phyloP scores from a whole-genome alignment of 1,140 invertebrate genomes.

The Tribolium castaneum region DNA sequence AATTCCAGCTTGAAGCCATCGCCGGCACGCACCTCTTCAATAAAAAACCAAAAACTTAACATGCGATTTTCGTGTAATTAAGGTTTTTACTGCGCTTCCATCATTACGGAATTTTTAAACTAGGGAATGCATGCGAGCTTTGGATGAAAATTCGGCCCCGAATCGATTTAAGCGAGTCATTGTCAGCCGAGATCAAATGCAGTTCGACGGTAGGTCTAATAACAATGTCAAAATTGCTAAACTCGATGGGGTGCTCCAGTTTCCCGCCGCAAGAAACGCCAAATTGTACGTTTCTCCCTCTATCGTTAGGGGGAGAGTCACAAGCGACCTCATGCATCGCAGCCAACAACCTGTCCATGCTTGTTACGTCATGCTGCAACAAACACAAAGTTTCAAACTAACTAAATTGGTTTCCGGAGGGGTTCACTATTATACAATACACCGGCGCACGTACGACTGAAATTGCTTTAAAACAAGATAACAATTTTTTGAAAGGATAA shows the following conservation, averaged over 20 bases:
- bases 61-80: conserved; percentile 7
- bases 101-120: neutral
- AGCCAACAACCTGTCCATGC: conserved; percentile 38
- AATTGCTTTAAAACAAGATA: conserved; percentile 35
- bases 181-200: conserved; percentile 10
- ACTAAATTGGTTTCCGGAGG: conserved; percentile 37
- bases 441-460: conserved; percentile 15
- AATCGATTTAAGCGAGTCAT: neutral
- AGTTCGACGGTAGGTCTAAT: conserved; percentile 21
- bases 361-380: conserved; percentile 37
- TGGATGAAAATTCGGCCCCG: neutral
- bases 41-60: neutral
- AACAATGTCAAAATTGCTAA: conserved; percentile 35
- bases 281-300: conserved; percentile 6
- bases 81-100: neutral
- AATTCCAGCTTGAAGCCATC: neutral
- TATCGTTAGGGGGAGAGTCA: neutral
- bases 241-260: conserved; percentile 26
- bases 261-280: conserved; percentile 24
- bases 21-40: neutral
- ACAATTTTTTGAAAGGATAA: conserved; percentile 15
- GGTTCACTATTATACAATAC: conserved; percentile 29
- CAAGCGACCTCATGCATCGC: conserved; percentile 34
- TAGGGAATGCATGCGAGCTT: neutral
- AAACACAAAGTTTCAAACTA: conserved; percentile 37